Conservation (phyloP, 2,888 invertebrate genomes). For the Sipha maydis region DNA sequence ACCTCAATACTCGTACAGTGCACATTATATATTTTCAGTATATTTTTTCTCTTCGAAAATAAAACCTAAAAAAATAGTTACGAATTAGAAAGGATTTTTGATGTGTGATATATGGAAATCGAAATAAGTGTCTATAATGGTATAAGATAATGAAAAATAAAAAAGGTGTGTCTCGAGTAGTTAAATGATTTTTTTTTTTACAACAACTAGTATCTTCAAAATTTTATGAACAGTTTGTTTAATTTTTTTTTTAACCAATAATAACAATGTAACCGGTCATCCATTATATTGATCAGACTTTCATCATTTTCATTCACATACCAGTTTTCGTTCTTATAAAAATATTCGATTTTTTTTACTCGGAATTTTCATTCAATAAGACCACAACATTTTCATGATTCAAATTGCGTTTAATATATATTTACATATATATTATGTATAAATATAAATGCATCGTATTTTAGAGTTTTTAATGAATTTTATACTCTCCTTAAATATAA, state of each 20-base stretch:
- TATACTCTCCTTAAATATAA: no score
- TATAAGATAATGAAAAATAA: no score
- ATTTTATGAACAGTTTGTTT: neutral
- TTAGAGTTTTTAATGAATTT: no score
- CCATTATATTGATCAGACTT: neutral
- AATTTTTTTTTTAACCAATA: neutral
- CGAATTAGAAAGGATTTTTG: neutral
- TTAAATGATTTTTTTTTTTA: neutral
- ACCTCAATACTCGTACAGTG: neutral
- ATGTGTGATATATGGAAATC: neutral
- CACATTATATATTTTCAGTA: neutral
- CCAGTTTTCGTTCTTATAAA: neutral
- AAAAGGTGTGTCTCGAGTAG: no score
- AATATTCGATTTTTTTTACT: neutral
- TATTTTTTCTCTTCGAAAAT: neutral
- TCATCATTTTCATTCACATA: slow-evolving; percentile 22
- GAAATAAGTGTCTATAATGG: neutral
- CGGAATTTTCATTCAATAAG: neutral
- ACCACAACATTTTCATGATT: no score
- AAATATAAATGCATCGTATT: no score
- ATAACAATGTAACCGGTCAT: neutral
- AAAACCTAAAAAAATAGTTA: neutral
- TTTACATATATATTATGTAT: no score
- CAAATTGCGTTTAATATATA: no score
- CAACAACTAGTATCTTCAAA: neutral